Percentiles rank a stretch among this genome's conserved stretches.
These are phyloP conservation scores for Arion vulgaris DNA, from an alignment of 1,140 invertebrate species.

Conservation along the genomic window DNA sequence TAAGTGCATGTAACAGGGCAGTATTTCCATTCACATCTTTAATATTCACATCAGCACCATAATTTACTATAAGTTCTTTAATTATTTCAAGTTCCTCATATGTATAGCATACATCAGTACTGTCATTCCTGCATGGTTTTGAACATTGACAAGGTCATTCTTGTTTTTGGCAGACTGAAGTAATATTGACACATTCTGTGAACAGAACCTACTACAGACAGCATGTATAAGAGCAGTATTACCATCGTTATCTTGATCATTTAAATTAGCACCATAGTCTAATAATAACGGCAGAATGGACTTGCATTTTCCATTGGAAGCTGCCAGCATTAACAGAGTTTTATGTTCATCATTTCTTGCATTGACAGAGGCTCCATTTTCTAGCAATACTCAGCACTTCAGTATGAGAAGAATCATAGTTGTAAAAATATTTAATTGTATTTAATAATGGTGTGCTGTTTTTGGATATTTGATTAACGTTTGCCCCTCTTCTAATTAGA, in stretches of 20 bases:
- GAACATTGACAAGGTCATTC: background rate
- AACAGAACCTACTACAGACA: background rate
- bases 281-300: background rate
- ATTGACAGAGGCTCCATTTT: background rate
- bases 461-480: background rate
- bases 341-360: background rate
- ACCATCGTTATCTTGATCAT: background rate
- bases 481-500: background rate
- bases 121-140: background rate
- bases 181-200: background rate
- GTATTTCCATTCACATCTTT: slow-evolving; percentile 3
- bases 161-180: background rate
- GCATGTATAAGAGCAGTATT: background rate
- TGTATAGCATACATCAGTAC: background rate
- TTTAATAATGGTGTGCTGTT: too few species aligned
- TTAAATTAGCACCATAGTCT: background rate
- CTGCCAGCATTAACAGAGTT: background rate
- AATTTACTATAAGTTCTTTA: background rate
- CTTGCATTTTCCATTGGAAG: background rate
- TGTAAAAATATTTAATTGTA: too few species aligned
- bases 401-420: background rate
- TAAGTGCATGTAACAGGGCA: background rate
- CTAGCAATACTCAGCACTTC: background rate
- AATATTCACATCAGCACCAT: background rate
- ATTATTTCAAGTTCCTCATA: too few species aligned